Conservation (phyloP, 2,888 invertebrate genomes). For the Lithophane ornitopus region DNA sequence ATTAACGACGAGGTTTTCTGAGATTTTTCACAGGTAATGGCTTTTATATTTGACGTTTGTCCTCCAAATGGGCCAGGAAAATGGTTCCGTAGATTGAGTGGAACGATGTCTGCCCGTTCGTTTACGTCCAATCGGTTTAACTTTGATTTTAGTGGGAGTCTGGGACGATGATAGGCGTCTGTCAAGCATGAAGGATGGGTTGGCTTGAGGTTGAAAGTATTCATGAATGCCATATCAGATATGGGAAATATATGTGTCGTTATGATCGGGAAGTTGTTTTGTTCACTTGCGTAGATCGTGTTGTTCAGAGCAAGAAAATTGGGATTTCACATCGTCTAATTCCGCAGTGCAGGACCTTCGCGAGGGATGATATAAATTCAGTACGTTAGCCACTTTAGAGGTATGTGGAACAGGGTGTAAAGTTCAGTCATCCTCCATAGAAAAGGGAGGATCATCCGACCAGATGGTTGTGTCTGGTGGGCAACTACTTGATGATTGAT, state of each 20-base stretch:
- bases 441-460: no score
- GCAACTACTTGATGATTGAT: no score
- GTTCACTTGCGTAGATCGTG: background rate
- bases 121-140: constrained; percentile 37
- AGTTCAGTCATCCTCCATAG: no score
- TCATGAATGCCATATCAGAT: constrained; percentile 4
- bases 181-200: constrained; percentile 6
- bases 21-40: constrained; percentile 66
- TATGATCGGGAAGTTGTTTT: background rate
- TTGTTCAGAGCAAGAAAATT: background rate
- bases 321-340: background rate
- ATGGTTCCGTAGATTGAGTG: constrained; percentile 55
- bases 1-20: constrained; percentile 64
- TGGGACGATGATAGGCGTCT: constrained; percentile 25
- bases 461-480: no score
- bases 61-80: constrained; percentile 58
- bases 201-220: background rate
- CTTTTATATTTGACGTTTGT: constrained; percentile 68
- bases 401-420: no score
- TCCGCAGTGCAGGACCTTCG: background rate
- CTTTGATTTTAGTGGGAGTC: constrained; percentile 31
- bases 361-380: background rate
- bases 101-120: constrained; percentile 44
- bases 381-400: no score
- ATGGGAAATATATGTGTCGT: background rate